phyloP scores from a whole-genome alignment of 1,140 invertebrate genomes.

The Hetaerina americana region DNA sequence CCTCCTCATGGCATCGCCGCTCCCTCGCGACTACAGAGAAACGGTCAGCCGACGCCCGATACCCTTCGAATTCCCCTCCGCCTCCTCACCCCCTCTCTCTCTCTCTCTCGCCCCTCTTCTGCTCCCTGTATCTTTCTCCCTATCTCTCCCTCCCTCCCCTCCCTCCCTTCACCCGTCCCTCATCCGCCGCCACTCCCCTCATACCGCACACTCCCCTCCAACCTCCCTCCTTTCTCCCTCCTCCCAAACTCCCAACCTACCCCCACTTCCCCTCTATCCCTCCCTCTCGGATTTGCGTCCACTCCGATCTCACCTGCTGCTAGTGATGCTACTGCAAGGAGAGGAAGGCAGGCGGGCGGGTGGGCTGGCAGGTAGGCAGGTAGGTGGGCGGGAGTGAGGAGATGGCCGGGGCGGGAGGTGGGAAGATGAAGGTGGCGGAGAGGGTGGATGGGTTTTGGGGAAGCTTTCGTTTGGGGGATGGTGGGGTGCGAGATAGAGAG shows the following conservation, averaged over 20 bases:
- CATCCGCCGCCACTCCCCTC: not conserved
- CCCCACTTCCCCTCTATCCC: not conserved
- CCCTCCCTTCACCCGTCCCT: not conserved
- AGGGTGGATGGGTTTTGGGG: not conserved
- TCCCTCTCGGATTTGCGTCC: not conserved
- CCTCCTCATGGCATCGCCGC: not conserved
- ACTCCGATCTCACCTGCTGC: not conserved
- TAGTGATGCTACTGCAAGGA: not conserved
- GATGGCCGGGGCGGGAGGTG: not conserved
- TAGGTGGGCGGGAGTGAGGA: not conserved
- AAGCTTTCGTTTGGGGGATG: not conserved
- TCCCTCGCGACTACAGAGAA: not conserved
- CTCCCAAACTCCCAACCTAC: not conserved
- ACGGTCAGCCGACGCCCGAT: not conserved
- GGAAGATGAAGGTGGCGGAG: not conserved
- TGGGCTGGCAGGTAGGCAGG: not conserved
- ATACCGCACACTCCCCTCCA: not conserved
- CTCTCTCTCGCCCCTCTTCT: not conserved
- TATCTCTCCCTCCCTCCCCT: not conserved
- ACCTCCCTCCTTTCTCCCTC: not conserved
- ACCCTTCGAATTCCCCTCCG: not conserved
- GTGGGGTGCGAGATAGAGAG: not conserved
- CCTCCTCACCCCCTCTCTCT: not conserved
- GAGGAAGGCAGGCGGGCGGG: not conserved
- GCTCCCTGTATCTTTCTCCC: not conserved